Evolutionary conservation across 53 echinoderm and acorn worm species (phyloP).

Genomic region (Luidia sarsii): DNA sequence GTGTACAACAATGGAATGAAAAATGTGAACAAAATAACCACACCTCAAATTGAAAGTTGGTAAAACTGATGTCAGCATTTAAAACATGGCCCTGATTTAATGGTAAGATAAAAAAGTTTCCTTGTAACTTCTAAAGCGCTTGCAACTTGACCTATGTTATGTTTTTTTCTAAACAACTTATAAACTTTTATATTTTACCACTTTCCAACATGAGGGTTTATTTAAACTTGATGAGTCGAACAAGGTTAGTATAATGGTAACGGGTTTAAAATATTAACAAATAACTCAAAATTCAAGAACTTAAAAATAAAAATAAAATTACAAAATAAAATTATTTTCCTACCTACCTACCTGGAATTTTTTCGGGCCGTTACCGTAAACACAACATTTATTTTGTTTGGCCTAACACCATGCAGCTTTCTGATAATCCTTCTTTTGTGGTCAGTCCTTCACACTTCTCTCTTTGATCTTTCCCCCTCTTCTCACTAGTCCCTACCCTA

Average conservation of each 20-base stretch:
- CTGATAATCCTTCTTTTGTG: too few species aligned
- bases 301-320: not conserved
- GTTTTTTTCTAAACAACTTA: too few species aligned
- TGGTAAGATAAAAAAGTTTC: not conserved
- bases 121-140: not conserved
- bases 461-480: too few species aligned
- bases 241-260: not conserved
- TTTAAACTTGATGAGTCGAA: not conserved
- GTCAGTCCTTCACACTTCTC: too few species aligned
- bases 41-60: constrained; percentile 15
- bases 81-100: not conserved
- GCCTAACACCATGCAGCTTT: too few species aligned
- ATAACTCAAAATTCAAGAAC: not conserved
- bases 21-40: not conserved
- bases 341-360: not conserved
- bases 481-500: too few species aligned
- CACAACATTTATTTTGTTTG: too few species aligned
- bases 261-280: not conserved
- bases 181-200: too few species aligned
- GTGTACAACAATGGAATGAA: not conserved
- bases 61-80: not conserved
- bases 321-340: not conserved
- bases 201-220: not conserved
- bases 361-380: not conserved
- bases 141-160: constrained; percentile 1